Conservation (phyloP, 2,888 invertebrate genomes). For the Lasioglossum villosulum region DNA sequence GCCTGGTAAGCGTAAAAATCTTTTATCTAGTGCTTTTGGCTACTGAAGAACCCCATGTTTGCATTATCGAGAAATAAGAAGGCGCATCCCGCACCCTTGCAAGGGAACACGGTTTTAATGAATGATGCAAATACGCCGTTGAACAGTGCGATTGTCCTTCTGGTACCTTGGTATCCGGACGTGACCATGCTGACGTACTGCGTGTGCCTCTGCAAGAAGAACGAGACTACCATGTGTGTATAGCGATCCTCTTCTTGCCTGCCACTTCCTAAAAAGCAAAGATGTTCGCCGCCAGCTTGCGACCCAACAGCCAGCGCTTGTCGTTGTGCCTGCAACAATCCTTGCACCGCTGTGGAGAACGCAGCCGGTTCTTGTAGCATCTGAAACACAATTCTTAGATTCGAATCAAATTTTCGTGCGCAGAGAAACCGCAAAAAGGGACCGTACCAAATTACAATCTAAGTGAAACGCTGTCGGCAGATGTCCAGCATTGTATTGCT, state of each 20-base stretch:
- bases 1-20: too few species aligned
- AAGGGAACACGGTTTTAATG: too few species aligned
- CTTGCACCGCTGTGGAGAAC: conserved; percentile 97
- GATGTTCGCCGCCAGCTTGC: conserved; percentile 93
- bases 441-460: conserved; percentile 93
- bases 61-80: too few species aligned
- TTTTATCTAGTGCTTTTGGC: too few species aligned
- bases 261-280: conserved; percentile 97
- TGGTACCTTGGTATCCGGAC: conserved; percentile 92
- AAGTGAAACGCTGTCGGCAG: conserved; percentile 98
- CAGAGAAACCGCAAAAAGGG: neutral
- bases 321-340: conserved; percentile 94
- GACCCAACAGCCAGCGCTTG: conserved; percentile 95
- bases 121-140: neutral
- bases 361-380: conserved; percentile 98
- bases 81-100: too few species aligned
- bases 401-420: neutral
- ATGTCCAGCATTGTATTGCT: conserved; percentile 98
- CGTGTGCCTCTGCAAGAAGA: conserved; percentile 96
- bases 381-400: conserved; percentile 79
- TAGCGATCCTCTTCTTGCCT: conserved; percentile 97
- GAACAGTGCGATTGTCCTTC: neutral
- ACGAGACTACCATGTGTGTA: conserved; percentile 99
- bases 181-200: conserved; percentile 96
- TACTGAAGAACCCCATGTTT: too few species aligned